phyloP scores from a whole-genome alignment of 2,797 vertebrate species.

The Carapus acus region DNA sequence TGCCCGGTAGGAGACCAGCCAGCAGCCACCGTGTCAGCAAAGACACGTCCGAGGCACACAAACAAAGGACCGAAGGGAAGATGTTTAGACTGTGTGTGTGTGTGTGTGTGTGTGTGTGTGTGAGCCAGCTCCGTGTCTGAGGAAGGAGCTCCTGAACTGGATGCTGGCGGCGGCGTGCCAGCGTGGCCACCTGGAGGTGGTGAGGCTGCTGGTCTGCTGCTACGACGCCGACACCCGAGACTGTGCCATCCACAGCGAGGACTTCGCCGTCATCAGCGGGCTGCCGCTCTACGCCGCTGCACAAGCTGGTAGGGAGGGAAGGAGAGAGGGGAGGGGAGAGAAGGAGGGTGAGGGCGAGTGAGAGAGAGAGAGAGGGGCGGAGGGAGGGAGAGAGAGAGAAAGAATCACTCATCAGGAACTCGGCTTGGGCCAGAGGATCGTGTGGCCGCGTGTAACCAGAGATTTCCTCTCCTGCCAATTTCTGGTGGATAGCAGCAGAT shows the following conservation, averaged over 20 bases:
- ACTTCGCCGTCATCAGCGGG: slow-evolving; percentile 84
- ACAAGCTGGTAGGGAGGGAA: slow-evolving; percentile 80
- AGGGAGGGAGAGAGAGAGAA: no score
- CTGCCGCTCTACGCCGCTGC: slow-evolving; percentile 87
- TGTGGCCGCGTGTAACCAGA: no score
- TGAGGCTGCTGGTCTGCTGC: slow-evolving; percentile 76
- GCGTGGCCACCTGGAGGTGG: slow-evolving; percentile 81
- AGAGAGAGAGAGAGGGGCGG: no score
- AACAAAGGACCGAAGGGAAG: slow-evolving; percentile 3
- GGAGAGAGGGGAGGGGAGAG: no score
- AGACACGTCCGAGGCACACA: no score
- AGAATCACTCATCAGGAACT: no score
- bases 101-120: neutral
- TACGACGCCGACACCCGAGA: slow-evolving; percentile 83
- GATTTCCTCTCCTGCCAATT: no score
- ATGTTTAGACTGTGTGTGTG: neutral
- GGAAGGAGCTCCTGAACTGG: slow-evolving; percentile 82
- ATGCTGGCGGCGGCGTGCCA: slow-evolving; percentile 88
- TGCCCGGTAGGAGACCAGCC: slow-evolving; percentile 80
- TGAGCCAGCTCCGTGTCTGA: slow-evolving; percentile 65
- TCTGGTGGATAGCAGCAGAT: no score
- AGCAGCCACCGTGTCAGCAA: no score
- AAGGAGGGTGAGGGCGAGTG: no score
- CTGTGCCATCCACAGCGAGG: slow-evolving; percentile 77
- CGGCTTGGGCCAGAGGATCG: no score